Base-by-base conservation (phyloP, 2,888 invertebrate species). In the Meiosimyza decipiens region DNA sequence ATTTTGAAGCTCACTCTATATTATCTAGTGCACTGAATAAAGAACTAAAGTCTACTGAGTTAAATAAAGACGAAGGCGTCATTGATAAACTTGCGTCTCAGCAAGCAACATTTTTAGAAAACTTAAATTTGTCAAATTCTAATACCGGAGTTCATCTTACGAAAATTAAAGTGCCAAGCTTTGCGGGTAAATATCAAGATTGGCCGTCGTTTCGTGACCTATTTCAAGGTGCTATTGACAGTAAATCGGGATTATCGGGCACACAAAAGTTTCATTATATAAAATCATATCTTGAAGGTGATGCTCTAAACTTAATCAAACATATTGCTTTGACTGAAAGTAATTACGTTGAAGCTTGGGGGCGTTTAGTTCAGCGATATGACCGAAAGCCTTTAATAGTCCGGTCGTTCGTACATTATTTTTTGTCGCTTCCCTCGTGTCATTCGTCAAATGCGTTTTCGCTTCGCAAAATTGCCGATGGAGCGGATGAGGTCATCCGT, bases 381-480 rank as follows among this genome's bases (percentile, higher is more conserved):
- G 54, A 68, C 33, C 22, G 64, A 13, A 71, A 57, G n/a, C 65
- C 40, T 13, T 62, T 70, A 22, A 74, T 66, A 13, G 28, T 74
- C 63, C 62, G 71, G 49, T 71, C 72, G 52, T 50, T 64, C 62
- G 55, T 66, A 13, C 55, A 63, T 18, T 68, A 67, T 15, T 70
- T 70, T 60, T 54, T 70, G 57, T 52, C 40, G 62, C 66, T 72
- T 28, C 70, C 74, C 4, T 28, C 73, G 5, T 52, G 50, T 33
- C 40, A 22, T 18, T 13, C 28, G n/a, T 12, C 18, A 15, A 69
- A 74, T 57, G 71, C 57, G 50, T 1, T 12, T n/a, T 50, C 22
- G 47, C 50, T 76, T 22, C 60, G 75, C 1, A 64, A 73, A 47
- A 71, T 73, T 11, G 59, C 64, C 2, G 74, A 77, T 33, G 68